Conservation (phyloP, 2,113 vertebrate genomes). For the Damaliscus lunatus region DNA sequence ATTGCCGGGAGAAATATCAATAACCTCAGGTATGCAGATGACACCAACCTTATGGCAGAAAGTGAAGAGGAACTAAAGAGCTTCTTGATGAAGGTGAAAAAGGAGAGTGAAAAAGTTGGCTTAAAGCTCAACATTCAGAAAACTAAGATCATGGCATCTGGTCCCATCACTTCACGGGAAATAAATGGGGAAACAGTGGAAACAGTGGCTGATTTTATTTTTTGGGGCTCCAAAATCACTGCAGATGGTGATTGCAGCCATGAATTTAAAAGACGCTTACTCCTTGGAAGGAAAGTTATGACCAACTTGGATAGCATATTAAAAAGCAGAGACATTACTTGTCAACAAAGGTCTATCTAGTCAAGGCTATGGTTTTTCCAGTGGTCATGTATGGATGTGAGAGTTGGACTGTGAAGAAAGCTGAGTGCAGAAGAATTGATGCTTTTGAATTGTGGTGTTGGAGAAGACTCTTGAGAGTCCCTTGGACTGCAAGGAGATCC, state of each 20-base stretch:
- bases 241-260: background rate
- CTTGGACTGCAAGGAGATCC: background rate
- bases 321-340: background rate
- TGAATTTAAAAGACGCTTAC: background rate
- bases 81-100: too few relatives aligned
- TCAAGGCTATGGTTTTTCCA: background rate
- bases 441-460: background rate
- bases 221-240: too few relatives aligned
- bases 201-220: too few relatives aligned
- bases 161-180: too few relatives aligned
- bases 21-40: background rate
- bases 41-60: background rate
- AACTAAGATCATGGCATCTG: too few relatives aligned
- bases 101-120: too few relatives aligned
- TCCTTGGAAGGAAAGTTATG: background rate
- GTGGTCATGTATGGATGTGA: background rate
- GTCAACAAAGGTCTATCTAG: background rate
- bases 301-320: background rate
- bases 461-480: background rate
- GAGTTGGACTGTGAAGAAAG: background rate
- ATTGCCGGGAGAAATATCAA: background rate
- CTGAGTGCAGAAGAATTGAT: accelerated
- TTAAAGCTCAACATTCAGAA: too few relatives aligned
- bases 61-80: background rate
- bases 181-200: too few relatives aligned